A percentile compares a stretch with the other conserved stretches of the same genome.
These are phyloP conservation scores for Mus caroli DNA, from an alignment of 2,797 vertebrate species.

Conservation along the genomic window DNA sequence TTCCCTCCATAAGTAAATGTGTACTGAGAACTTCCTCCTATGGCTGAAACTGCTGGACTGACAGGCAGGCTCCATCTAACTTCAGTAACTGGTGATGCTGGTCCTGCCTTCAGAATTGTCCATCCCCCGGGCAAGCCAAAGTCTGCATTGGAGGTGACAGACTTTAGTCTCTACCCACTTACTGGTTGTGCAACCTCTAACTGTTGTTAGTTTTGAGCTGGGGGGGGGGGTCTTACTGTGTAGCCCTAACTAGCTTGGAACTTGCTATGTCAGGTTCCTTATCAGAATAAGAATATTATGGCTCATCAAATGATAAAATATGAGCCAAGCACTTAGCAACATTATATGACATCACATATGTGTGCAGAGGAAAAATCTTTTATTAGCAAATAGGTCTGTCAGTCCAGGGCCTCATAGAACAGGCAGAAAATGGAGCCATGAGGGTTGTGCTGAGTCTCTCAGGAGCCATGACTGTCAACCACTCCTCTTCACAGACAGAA, in stretches of 20 bases:
- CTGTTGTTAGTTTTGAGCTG: neutral
- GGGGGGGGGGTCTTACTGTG: neutral
- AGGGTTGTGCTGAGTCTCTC: neutral
- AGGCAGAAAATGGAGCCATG: neutral
- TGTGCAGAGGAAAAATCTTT: neutral
- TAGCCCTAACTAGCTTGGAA: neutral
- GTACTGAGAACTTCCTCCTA: neutral
- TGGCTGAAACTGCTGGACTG: neutral
- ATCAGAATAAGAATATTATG: neutral
- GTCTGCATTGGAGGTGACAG: neutral
- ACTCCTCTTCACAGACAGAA: neutral
- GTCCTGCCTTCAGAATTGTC: neutral
- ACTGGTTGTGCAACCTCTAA: neutral
- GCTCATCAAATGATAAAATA: conserved; percentile 15
- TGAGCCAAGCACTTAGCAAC: neutral
- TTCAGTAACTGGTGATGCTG: neutral
- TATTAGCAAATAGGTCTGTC: neutral
- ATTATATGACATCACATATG: neutral
- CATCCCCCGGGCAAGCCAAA: neutral
- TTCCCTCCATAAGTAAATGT: neutral
- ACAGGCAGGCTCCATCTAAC: neutral
- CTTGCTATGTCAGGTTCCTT: neutral
- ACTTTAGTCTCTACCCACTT: neutral
- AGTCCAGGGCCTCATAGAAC: no score
- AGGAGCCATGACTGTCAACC: neutral